Evolutionary conservation across 2,797 vertebrate species (phyloP), one percentile per base, ranked within the genome.

Genomic region (Pempheris klunzingeri): DNA sequence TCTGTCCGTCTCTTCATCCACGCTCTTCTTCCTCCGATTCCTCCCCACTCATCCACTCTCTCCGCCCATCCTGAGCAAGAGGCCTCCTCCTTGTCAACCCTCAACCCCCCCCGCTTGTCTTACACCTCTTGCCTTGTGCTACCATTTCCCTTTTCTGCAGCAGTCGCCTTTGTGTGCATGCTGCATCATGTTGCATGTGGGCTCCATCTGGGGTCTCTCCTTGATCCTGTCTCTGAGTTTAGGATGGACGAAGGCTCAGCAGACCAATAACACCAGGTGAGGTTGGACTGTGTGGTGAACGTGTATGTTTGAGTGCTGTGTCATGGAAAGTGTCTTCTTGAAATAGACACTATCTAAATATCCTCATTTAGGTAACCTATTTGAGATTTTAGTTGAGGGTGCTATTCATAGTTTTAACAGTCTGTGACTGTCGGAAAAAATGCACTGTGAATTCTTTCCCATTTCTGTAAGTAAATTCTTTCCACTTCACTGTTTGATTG

Each of bases 231-330:
- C 66, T 63, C 58, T 94, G 64, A 32, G 61, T 74, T 77, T 90
- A 49, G 85, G 89, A 83, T 90, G 91, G 92, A 84, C 84, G 0
- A 69, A 46, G 46, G 90, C 89, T 38, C 92, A 94, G 85, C 87
- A 85, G 71, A 85, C 60, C 38, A 95, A 94, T 86, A 52, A 49
- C 74, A 92, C 90, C 87, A 95, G 94, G 95, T 96, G 76, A 81
- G 86, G n/a, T 36, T 1, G 1, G 22, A 26, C 49, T 49, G 44
- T 62, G 67, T 38, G 39, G 18, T 17, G 28, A 59, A 12, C 52
- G 32, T 43, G 30, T 60, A n/a, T 43, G 34, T 71, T 34, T 77
- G 9, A 13, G 28, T 1, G 26, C 46, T 38, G 26, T 58, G 11
- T 32, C 7, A 14, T 11, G 38, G 11, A 54, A 5, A 12, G 10